phyloP scores from a whole-genome alignment of 2,113 vertebrate genomes.

The Muntiacus muntjak region DNA sequence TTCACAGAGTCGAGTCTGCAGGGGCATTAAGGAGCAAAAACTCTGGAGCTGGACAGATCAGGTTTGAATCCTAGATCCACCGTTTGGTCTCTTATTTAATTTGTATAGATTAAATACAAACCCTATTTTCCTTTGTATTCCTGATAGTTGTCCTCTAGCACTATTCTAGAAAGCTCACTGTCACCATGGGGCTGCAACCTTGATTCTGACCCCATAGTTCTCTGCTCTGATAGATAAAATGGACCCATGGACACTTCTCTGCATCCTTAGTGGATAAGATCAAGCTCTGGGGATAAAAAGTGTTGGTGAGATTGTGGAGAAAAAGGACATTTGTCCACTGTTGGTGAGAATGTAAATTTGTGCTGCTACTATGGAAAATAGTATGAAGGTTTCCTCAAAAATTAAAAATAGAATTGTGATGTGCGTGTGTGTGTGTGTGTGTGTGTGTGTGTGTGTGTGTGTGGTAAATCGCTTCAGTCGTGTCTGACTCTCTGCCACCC shows the following conservation, averaged over 20 bases:
- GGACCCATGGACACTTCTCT: neutral
- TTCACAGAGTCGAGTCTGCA: neutral
- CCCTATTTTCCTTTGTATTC: neutral
- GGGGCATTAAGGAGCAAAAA: neutral
- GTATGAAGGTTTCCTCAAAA: neutral
- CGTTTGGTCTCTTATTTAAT: neutral
- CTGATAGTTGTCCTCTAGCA: neutral
- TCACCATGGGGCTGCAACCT: too few relatives aligned
- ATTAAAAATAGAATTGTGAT: neutral
- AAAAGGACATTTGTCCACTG: neutral
- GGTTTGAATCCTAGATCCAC: neutral
- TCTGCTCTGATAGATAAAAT: neutral
- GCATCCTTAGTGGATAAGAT: neutral
- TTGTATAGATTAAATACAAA: neutral
- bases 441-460: too few relatives aligned
- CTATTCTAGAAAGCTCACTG: neutral
- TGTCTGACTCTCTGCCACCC: too few relatives aligned
- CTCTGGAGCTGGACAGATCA: neutral
- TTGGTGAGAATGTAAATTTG: neutral
- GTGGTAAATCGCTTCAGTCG: too few relatives aligned
- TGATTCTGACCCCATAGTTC: neutral
- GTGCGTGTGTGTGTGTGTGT: too few relatives aligned
- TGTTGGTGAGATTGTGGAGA: neutral
- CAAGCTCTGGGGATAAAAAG: neutral
- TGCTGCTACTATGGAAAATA: neutral